Evolutionary conservation across 2,113 vertebrate species (phyloP).

Genomic region (Psettodes erumei): DNA sequence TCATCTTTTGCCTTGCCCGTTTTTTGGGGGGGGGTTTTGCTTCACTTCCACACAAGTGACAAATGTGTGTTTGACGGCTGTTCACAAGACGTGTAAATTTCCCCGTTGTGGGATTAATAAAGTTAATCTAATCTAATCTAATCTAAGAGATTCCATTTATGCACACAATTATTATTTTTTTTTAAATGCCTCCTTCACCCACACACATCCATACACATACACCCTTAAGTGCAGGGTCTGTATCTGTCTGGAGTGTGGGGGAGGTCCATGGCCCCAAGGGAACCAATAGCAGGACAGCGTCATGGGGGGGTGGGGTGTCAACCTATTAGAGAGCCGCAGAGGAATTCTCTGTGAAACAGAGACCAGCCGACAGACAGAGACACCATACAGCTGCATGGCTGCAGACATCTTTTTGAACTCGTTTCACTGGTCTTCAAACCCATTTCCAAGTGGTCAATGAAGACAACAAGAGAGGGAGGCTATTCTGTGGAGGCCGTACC

Average conservation of each 20-base stretch:
- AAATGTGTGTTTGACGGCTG: slow-evolving; percentile 12
- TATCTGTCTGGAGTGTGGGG: slow-evolving; percentile 58
- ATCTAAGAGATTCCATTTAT: slow-evolving; percentile 26
- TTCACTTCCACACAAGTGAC: slow-evolving; percentile 18
- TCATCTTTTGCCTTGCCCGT: background rate
- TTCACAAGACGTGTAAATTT: no score
- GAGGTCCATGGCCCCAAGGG: slow-evolving; percentile 67
- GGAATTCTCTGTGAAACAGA: slow-evolving; percentile 78
- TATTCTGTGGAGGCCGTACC: background rate
- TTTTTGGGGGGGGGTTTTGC: no score
- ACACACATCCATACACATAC: slow-evolving; percentile 9
- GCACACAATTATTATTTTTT: slow-evolving; percentile 24
- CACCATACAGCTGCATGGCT: slow-evolving; percentile 72
- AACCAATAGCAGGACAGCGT: slow-evolving; percentile 67
- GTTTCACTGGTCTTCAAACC: slow-evolving; percentile 25
- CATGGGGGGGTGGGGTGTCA: slow-evolving; percentile 32
- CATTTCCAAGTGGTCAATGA: slow-evolving; percentile 8
- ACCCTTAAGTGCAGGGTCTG: slow-evolving; percentile 48
- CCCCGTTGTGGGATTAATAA: no score
- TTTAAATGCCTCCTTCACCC: background rate
- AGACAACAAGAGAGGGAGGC: slow-evolving; percentile 13
- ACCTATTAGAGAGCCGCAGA: slow-evolving; percentile 73
- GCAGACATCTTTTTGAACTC: slow-evolving; percentile 20
- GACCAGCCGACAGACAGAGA: slow-evolving; percentile 73
- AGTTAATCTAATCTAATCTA: no score